Evolutionary conservation across 2,113 vertebrate species (phyloP), one percentile per base, ranked within the genome.

Genomic region (Zosterops borbonicus): DNA sequence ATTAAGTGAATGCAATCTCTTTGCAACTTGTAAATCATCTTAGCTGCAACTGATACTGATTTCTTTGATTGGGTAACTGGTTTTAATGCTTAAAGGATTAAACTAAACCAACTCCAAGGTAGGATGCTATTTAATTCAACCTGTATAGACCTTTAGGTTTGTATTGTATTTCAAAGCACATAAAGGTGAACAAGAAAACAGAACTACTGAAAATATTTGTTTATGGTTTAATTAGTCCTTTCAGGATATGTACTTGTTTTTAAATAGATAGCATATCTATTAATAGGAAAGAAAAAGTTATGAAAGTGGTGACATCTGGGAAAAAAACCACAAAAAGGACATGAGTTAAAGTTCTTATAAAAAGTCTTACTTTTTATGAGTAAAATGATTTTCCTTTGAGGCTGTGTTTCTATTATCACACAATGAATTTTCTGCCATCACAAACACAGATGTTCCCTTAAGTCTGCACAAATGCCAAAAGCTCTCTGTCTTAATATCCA

Each of bases 361-460:
- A 21, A 92, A 64, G 18, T 46, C 62, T 68, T 75, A 77, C 39
- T 83, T 91, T 69, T 42, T 46, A 29, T 56, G 29, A 68, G 27
- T 2, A 3, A 77, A 85, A 83, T 2, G 21, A 59, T 88, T 88
- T 95, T 88, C 35, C 55, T 86, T 70, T 41, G 35, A 87, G 59
- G 24, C 39, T 88, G 67, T 1, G 0, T 82, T 89, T 78, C 55
- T 82, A 17, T 88, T 86, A 64, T 63, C n/a, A 59, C 47, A 56
- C 63, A 70, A 37, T 41, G 58, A 84, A 53, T 94, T 85, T 86
- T 52, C 82, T 83, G 90, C 85, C 82, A 86, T 86, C 73, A 77
- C 59, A 92, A 86, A 93, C 87, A 83, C 91, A 96, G 85, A 83
- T 86, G 90, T 83, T 96, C 68, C 60, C 55, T 88, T 31, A 80